Evolutionary conservation across 2,113 vertebrate genomes (phyloP).

Genomic region (Alosa alosa): DNA sequence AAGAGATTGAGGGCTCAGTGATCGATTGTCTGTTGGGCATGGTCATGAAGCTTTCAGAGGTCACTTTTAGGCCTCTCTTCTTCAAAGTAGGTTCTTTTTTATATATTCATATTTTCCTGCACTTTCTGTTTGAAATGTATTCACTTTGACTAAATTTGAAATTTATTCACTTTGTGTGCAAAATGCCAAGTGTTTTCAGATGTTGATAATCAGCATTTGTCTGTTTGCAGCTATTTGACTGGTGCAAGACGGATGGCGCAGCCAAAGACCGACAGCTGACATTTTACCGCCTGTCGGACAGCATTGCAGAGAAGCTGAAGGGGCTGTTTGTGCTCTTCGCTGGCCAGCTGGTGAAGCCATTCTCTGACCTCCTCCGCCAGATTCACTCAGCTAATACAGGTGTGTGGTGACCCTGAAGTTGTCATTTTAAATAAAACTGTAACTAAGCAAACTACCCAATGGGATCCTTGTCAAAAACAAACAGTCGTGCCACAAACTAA

Average conservation of each 20-base stretch:
- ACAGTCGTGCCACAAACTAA: no score
- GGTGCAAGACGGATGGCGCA: conserved; percentile 79
- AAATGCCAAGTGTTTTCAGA: neutral
- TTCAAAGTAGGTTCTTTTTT: conserved; percentile 81
- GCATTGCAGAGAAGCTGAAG: conserved; percentile 83
- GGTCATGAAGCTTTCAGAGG: conserved; percentile 95
- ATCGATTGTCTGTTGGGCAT: conserved; percentile 85
- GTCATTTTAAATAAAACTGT: no score
- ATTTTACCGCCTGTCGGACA: conserved; percentile 80
- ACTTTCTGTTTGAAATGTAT: neutral
- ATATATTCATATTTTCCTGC: neutral
- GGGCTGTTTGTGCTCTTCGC: conserved; percentile 93
- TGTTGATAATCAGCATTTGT: neutral
- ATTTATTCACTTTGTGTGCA: neutral
- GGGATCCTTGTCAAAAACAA: no score
- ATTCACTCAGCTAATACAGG: conserved; percentile 78
- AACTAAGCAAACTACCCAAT: no score
- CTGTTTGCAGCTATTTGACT: conserved; percentile 83
- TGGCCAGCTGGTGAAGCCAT: conserved; percentile 87
- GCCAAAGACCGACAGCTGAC: conserved; percentile 83
- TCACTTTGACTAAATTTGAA: neutral
- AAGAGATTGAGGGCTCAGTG: conserved; percentile 75
- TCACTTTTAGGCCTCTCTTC: conserved; percentile 92
- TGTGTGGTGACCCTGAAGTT: conserved; percentile 50
- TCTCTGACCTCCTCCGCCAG: conserved; percentile 80